Evolutionary conservation across 2,888 invertebrate genomes (phyloP), one percentile per base, ranked within the genome.

Genomic region (Microplitis manilae): DNA sequence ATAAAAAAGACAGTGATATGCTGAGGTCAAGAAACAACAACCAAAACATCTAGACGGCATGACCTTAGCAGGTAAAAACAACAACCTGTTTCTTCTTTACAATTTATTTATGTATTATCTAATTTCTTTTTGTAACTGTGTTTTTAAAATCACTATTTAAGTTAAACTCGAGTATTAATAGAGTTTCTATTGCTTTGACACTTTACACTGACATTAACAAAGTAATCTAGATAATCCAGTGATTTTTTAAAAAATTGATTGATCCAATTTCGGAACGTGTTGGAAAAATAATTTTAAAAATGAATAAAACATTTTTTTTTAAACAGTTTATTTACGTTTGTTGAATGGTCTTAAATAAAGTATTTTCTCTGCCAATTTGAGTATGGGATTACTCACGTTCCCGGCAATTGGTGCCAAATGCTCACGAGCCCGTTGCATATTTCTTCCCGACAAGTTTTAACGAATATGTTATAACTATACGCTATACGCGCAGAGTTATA

Each of bases 11-110:
- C 8, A 7, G 62, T 62, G 7, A 62, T 62, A 15, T 62, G 62
- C 50, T 84, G 80, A 80, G 80, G 84, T 82, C 78, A 83, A 83
- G 79, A 79, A 81, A 82, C 83, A 78, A 79, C 80, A 81, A 82
- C 74, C 82, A 68, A 81, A 85, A 81, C 85, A 81, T 83, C 80
- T 85, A 83, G 75, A 86, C 86, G 85, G 85, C 83, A 89, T 89
- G 89, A 88, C 88, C 84, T 84, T 86, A 85, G 85, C 88, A 87
- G 89, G 89, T 89, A 87, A 87, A 50, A 39, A 8, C n/a, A 59
- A 73, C 65, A 41, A 65, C 73, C 50, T 65, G 73, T 73, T 17
- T 73, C 39, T 8, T 17, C 30, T 5, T 15, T 17, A 17, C 65
- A 41, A 9, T 30, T 67, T 30, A 65, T 13, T 13, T 65, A 20